Conservation (phyloP, 2,797 vertebrate species). For the Pelochelys cantorii region DNA sequence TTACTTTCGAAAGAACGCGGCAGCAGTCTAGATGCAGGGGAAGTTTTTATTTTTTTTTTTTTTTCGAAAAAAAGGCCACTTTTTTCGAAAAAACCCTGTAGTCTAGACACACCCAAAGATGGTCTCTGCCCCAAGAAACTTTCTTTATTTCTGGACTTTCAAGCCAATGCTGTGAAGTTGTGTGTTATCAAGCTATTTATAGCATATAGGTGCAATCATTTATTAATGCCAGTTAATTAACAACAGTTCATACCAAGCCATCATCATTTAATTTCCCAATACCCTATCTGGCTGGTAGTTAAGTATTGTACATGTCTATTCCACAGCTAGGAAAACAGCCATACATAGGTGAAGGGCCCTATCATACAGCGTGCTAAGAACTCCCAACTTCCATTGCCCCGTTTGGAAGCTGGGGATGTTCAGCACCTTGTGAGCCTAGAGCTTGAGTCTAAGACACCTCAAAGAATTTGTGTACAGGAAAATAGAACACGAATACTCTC, state of each 20-base stretch:
- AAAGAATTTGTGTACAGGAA: background rate
- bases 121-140: background rate
- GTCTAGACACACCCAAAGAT: background rate
- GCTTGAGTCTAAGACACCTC: fast-evolving
- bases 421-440: background rate
- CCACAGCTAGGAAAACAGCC: background rate
- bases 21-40: too few species aligned
- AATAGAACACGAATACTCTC: background rate
- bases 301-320: background rate
- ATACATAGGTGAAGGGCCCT: background rate
- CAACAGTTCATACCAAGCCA: background rate
- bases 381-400: background rate
- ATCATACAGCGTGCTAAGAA: background rate
- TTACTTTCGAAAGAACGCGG: too few species aligned
- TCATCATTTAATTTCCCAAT: background rate
- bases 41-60: too few species aligned
- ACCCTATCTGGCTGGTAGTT: background rate
- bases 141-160: conserved; percentile 58
- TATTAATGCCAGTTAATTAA: background rate
- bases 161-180: background rate
- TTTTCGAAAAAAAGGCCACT: too few species aligned
- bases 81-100: too few species aligned
- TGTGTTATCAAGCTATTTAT: background rate
- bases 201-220: background rate
- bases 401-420: background rate